Base-by-base conservation (phyloP, 2,113 vertebrate species). In the Haemorhous mexicanus region DNA sequence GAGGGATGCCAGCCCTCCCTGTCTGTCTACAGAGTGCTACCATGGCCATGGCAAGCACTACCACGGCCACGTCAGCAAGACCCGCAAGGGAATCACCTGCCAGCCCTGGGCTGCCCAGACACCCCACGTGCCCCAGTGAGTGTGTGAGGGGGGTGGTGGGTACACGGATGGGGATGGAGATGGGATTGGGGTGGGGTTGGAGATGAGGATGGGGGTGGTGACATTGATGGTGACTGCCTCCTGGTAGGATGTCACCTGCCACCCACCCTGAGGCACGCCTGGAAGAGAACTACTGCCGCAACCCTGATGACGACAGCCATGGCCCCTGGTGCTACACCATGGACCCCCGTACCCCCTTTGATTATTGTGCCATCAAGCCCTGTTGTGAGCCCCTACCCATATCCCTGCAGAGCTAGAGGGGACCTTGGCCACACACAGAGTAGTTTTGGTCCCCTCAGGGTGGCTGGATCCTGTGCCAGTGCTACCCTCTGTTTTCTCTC, bases 261-360 rank as follows among this genome's bases (percentile, higher is more conserved):
- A 98, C 98, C 1, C 97, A 98, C 87, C 99, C 98, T 0, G 92
- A 98, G 11, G 98, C 98, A 6, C 98, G 97, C 35, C 97, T 99
- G 95, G 98, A 98, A 22, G 97, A 98, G 93, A 99, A 99, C 95
- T 99, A 99, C 96, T 99, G 99, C 90, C 98, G 99, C 44, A 99
- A 99, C 94, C 99, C 99, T 0, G 99, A 99, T 13, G 96, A 98
- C 0, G 99, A 99, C 69, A 98, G 98, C 89, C 99, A 99, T 0
- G 99, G 99, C 28, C 99, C 99, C 80, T 99, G 99, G 99, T 99
- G 99, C 97, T 99, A 99, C 96, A 99, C 99, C 69, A 98, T 97
- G 5, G 98, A 99, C 90, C 98, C 98, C 8, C 98, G 97, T 47
- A 99, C 98, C 2, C 98, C 99, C 41, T 99, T 99, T 37, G 99